These are phyloP conservation scores for Piliocolobus tephrosceles DNA, from an alignment of 2,113 vertebrate species.

Conservation along the genomic window DNA sequence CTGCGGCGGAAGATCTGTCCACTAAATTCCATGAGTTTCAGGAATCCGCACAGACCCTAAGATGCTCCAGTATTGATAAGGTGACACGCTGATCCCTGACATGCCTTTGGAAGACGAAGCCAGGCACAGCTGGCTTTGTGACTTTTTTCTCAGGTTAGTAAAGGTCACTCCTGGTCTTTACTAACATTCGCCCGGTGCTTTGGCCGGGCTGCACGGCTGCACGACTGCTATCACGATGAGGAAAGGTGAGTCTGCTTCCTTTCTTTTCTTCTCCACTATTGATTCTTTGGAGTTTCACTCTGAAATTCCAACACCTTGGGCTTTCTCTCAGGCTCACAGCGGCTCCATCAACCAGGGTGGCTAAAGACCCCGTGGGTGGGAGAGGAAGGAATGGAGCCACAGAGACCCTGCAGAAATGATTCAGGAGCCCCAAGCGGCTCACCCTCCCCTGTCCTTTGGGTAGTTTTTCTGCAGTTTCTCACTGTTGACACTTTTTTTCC, in stretches of 20 bases:
- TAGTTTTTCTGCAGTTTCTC: rapidly evolving
- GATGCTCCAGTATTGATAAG: rapidly evolving
- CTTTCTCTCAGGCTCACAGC: constrained; percentile 64
- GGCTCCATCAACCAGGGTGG: neutral
- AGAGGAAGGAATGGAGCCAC: rapidly evolving
- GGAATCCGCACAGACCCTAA: neutral
- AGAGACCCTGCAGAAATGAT: neutral
- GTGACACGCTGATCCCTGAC: neutral
- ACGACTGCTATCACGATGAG: constrained; percentile 80
- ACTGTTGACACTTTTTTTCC: neutral
- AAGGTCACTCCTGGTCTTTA: constrained; percentile 36
- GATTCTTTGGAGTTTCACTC: constrained; percentile 76
- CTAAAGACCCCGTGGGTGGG: rapidly evolving
- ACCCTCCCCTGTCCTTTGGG: neutral
- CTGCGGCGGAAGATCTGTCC: neutral
- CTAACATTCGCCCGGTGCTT: constrained; percentile 33
- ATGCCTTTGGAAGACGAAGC: neutral
- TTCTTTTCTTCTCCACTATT: constrained; percentile 65
- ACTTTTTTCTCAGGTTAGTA: constrained; percentile 45
- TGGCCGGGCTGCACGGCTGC: constrained; percentile 20
- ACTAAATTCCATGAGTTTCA: neutral
- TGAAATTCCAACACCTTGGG: constrained; percentile 69
- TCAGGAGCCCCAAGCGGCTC: rapidly evolving
- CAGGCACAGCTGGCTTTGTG: neutral
- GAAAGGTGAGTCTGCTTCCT: constrained; percentile 57